phyloP scores from a whole-genome alignment of 2,888 invertebrate genomes.

The Phalangium opilio region DNA sequence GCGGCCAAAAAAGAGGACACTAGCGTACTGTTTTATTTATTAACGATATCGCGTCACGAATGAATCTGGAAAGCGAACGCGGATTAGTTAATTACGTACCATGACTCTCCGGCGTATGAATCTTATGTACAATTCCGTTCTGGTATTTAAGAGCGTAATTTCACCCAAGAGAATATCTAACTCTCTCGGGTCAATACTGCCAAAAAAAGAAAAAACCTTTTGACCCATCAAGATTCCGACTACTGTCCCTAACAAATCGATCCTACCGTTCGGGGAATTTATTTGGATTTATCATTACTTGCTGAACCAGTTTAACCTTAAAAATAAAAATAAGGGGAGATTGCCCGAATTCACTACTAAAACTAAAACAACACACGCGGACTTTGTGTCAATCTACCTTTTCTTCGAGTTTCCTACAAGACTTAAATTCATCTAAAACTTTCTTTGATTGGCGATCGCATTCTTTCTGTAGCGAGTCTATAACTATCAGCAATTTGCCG shows the following conservation, averaged over 20 bases:
- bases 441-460: constrained; percentile 49
- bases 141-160: constrained; percentile 74
- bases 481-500: constrained; percentile 52
- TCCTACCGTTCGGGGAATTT: constrained; percentile 11
- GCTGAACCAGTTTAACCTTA: constrained; percentile 10
- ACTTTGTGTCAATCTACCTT: constrained; percentile 35
- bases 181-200: constrained; percentile 52
- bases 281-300: constrained; percentile 11
- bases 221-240: too few relatives aligned
- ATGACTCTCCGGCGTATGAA: constrained; percentile 43
- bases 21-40: too few relatives aligned
- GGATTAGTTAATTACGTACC: too few relatives aligned
- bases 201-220: too few relatives aligned
- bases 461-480: constrained; percentile 56
- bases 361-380: neutral
- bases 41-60: neutral
- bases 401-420: constrained; percentile 44
- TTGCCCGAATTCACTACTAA: neutral
- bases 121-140: constrained; percentile 75
- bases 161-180: constrained; percentile 77
- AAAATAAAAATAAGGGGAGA: neutral
- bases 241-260: too few relatives aligned
- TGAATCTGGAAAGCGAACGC: neutral
- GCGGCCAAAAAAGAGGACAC: too few relatives aligned
- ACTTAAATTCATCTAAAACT: constrained; percentile 55